These are phyloP conservation scores for Periophthalmodon schlosseri DNA, from an alignment of 2,113 vertebrate genomes.

Conservation along the genomic window DNA sequence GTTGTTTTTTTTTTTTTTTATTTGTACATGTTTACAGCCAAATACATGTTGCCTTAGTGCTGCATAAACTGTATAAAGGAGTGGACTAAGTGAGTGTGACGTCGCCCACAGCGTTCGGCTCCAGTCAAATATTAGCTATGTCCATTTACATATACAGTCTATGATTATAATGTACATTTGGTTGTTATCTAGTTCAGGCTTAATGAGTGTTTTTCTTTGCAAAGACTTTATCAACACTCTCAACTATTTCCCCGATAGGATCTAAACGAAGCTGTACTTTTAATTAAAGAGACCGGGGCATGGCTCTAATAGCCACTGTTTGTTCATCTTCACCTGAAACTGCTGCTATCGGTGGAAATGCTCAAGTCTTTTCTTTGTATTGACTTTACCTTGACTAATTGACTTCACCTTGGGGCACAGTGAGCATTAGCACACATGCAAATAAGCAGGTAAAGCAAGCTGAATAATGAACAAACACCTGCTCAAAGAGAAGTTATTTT, in stretches of 20 bases:
- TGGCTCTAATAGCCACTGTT: conserved; percentile 38
- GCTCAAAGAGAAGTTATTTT: background rate
- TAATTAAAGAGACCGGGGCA: conserved; percentile 46
- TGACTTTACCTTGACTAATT: conserved; percentile 30
- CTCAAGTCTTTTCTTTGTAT: conserved; percentile 32
- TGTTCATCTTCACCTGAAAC: conserved; percentile 31
- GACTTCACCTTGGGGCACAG: conserved; percentile 10
- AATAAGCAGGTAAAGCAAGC: background rate
- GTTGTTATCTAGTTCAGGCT: background rate
- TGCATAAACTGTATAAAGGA: too few species aligned
- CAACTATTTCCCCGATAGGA: conserved; percentile 43
- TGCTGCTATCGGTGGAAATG: conserved; percentile 37
- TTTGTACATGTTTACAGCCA: background rate
- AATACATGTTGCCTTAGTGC: background rate
- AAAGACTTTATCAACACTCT: conserved; percentile 9
- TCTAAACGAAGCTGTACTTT: conserved; percentile 55
- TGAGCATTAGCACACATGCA: conserved; percentile 8
- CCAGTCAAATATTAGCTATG: too few species aligned
- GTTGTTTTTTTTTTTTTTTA: background rate
- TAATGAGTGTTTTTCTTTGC: background rate
- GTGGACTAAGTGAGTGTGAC: too few species aligned
- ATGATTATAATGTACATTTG: background rate
- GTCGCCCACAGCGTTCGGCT: too few species aligned
- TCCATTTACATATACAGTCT: too few species aligned
- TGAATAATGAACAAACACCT: background rate